phyloP scores from a whole-genome alignment of 2,113 vertebrate species.

The Orycteropus afer region DNA sequence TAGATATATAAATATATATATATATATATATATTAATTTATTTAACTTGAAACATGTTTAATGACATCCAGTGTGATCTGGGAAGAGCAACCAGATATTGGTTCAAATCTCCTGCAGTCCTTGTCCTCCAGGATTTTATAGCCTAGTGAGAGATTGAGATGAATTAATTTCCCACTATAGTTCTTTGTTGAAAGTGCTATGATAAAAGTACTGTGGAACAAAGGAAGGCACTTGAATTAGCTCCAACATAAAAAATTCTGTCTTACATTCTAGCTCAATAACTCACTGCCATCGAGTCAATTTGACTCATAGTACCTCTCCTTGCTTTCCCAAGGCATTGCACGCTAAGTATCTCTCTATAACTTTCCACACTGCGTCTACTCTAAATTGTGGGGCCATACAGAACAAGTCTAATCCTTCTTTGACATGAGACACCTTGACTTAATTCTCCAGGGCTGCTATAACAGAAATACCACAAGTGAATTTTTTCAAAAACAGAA shows the following conservation, averaged over 20 bases:
- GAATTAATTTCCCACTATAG: background rate
- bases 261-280: too few relatives aligned
- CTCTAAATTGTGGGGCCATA: background rate
- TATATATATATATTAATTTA: background rate
- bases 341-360: background rate
- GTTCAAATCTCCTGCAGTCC: background rate
- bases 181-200: background rate
- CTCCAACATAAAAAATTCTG: slow-evolving; percentile 11
- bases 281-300: too few relatives aligned
- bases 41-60: background rate
- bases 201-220: background rate
- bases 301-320: too few relatives aligned
- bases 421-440: background rate
- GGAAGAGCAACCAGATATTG: background rate
- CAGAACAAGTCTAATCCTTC: background rate
- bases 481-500: too few relatives aligned
- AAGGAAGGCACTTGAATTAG: background rate
- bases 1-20: too few relatives aligned
- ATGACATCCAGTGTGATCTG: background rate
- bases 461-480: too few relatives aligned
- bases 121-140: too few relatives aligned
- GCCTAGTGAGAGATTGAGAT: background rate
- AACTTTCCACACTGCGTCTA: background rate
- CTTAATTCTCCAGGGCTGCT: too few relatives aligned
- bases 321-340: too few relatives aligned